Percentiles rank a stretch among this genome's conserved stretches.
phyloP scores from a whole-genome alignment of 2,113 vertebrate species.

The Melanotaenia duboulayi region DNA sequence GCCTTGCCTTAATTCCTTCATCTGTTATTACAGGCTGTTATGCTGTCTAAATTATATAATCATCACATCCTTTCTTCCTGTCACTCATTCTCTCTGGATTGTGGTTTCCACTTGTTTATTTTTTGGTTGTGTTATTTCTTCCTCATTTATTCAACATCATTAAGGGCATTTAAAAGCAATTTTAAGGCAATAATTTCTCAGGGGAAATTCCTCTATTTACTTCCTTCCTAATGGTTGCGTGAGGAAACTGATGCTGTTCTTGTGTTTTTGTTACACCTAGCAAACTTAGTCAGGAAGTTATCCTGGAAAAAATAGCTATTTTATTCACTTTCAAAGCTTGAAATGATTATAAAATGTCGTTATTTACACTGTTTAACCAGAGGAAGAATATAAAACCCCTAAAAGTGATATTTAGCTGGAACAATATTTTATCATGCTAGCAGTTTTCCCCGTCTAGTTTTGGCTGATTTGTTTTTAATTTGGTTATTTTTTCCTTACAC shows the following conservation, averaged over 20 bases:
- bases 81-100: slow-evolving; percentile 2
- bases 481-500: too few species aligned
- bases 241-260: too few species aligned
- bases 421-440: too few species aligned
- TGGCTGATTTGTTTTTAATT: too few species aligned
- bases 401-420: too few species aligned
- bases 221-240: background rate
- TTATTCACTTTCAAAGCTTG: too few species aligned
- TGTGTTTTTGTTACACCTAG: background rate
- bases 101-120: background rate
- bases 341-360: background rate
- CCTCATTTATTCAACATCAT: too few species aligned
- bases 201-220: background rate
- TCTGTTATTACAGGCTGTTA: slow-evolving; percentile 39
- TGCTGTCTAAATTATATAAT: slow-evolving; percentile 26
- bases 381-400: background rate
- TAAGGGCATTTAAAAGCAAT: background rate
- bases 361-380: background rate
- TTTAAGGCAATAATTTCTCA: too few species aligned
- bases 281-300: background rate
- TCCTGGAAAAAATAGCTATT: too few species aligned
- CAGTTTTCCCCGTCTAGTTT: too few species aligned
- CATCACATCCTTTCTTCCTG: slow-evolving; percentile 35
- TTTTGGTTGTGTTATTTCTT: background rate
- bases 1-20: slow-evolving; percentile 13